A percentile compares a stretch with the other conserved stretches of the same genome.
These are phyloP conservation scores for Talpa occidentalis DNA, from an alignment of 2,113 vertebrate species.

Conservation along the genomic window DNA sequence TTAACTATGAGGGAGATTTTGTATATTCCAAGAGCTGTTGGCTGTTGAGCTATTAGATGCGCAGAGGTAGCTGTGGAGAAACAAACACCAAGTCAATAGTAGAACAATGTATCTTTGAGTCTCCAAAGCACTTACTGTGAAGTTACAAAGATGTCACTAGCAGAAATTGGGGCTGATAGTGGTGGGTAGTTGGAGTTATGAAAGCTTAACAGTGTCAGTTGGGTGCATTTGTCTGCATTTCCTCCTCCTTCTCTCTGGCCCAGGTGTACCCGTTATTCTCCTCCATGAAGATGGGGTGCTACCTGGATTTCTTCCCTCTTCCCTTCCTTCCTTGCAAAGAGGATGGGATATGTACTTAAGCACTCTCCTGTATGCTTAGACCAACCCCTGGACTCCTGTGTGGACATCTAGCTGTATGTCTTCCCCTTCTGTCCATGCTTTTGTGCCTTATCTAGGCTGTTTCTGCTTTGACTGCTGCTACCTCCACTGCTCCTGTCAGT, in stretches of 20 bases:
- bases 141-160: neutral
- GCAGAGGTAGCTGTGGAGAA: slow-evolving; percentile 61
- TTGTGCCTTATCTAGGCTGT: neutral
- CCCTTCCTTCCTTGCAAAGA: neutral
- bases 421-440: neutral
- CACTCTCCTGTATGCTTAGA: neutral
- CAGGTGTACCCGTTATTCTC: neutral
- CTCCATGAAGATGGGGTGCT: neutral
- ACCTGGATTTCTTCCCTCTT: neutral
- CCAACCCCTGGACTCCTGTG: neutral
- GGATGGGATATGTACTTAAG: neutral
- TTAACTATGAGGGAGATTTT: neutral
- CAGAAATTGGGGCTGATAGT: neutral
- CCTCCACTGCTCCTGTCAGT: neutral
- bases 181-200: neutral
- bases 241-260: neutral
- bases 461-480: neutral
- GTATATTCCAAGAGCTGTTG: neutral
- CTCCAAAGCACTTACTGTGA: neutral
- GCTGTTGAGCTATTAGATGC: neutral
- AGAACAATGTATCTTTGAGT: neutral
- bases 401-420: neutral
- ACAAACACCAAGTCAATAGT: neutral
- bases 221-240: neutral
- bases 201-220: neutral